These are phyloP conservation scores for Penelope pileata DNA, from an alignment of 2,113 vertebrate genomes.

Conservation along the genomic window DNA sequence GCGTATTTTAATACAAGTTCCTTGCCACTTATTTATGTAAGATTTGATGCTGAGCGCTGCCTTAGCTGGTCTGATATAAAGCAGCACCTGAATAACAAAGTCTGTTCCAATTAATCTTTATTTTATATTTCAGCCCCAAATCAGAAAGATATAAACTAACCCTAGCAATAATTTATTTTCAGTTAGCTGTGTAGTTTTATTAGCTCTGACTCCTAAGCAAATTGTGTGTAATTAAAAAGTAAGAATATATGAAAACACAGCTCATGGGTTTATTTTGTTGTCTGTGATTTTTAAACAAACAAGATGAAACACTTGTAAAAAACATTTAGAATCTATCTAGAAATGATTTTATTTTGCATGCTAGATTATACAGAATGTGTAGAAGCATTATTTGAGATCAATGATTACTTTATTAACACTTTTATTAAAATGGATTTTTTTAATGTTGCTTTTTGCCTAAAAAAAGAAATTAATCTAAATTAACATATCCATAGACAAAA, in stretches of 20 bases:
- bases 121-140: slow-evolving; percentile 6
- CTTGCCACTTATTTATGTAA: background rate
- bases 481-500: background rate
- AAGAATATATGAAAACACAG: background rate
- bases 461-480: slow-evolving; percentile 18
- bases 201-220: background rate
- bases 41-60: background rate
- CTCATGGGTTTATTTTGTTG: accelerated
- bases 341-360: background rate
- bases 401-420: background rate
- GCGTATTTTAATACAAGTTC: background rate
- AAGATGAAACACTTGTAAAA: background rate
- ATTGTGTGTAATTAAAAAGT: background rate
- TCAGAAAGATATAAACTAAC: background rate
- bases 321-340: background rate
- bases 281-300: background rate
- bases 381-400: background rate
- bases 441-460: background rate
- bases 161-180: background rate
- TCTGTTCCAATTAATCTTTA: background rate
- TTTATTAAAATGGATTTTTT: background rate
- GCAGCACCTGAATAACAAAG: background rate
- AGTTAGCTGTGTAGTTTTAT: background rate
- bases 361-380: background rate
- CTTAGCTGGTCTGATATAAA: background rate